Evolutionary conservation across 2,888 invertebrate genomes (phyloP).

Genomic region (Agrilus biguttatus): DNA sequence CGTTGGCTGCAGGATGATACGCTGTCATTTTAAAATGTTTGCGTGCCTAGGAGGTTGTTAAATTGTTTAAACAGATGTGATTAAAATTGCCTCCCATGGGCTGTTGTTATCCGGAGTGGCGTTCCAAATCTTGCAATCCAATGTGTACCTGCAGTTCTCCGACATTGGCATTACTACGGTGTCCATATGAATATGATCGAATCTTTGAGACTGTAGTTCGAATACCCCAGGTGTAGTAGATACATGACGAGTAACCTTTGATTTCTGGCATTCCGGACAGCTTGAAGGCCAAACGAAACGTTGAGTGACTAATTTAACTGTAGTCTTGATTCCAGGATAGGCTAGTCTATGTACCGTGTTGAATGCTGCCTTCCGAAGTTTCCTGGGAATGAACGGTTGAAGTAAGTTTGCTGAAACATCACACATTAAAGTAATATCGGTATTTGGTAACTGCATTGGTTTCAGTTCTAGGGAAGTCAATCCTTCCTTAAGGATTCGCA

Average conservation of each 20-base stretch:
- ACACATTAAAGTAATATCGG: background rate
- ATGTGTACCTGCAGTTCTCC: slow-evolving; percentile 15
- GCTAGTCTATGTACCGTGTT: slow-evolving; percentile 13
- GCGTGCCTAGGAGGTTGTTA: no score
- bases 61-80: slow-evolving; percentile 17
- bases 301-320: no score
- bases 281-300: slow-evolving; percentile 23
- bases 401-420: background rate
- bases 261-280: slow-evolving; percentile 17
- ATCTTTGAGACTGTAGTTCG: slow-evolving; percentile 13
- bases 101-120: slow-evolving; percentile 19
- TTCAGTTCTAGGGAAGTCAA: no score
- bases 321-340: slow-evolving; percentile 7
- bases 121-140: slow-evolving; percentile 28
- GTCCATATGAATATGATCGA: slow-evolving; percentile 9
- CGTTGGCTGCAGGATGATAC: slow-evolving; percentile 12
- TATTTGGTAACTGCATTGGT: background rate
- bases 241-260: slow-evolving; percentile 17
- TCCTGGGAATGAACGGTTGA: slow-evolving; percentile 6
- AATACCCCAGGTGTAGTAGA: slow-evolving; percentile 22
- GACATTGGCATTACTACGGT: slow-evolving; percentile 24
- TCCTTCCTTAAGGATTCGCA: no score
- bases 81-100: slow-evolving; percentile 25
- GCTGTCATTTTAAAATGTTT: no score
- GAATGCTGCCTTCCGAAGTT: slow-evolving; percentile 3